These are phyloP conservation scores for Mallotus villosus DNA, from an alignment of 2,797 vertebrate genomes.

Conservation along the genomic window DNA sequence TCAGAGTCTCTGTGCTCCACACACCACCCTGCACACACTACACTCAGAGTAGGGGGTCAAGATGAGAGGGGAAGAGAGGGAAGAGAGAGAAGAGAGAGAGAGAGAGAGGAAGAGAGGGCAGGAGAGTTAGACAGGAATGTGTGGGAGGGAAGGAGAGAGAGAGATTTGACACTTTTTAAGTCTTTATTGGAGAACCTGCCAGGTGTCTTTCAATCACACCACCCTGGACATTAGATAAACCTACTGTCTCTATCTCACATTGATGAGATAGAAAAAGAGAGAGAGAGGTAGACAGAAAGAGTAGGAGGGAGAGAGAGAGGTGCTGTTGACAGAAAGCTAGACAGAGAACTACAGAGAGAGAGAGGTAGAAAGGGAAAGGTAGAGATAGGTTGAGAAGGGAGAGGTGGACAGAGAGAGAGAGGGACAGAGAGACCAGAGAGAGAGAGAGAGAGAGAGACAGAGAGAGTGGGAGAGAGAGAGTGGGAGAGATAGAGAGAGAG, in stretches of 20 bases:
- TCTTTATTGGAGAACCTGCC: too few relatives aligned
- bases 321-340: not conserved
- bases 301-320: not conserved
- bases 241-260: too few relatives aligned
- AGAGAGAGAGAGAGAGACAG: too few relatives aligned
- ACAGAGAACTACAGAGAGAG: not conserved
- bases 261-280: too few relatives aligned
- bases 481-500: too few relatives aligned
- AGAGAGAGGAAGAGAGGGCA: not conserved
- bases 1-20: conserved; percentile 47
- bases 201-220: too few relatives aligned
- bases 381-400: not conserved
- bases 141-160: not conserved
- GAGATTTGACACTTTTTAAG: not conserved
- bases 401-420: not conserved
- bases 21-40: conserved; percentile 33
- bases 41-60: conserved; percentile 29
- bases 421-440: not conserved
- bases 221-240: too few relatives aligned
- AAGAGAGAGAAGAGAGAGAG: not conserved
- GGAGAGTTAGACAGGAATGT: not conserved
- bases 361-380: not conserved
- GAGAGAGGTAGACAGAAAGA: not conserved
- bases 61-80: not conserved
- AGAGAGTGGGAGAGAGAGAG: not conserved